Evolutionary conservation across 1,140 invertebrate genomes (phyloP).

Genomic region (Hylyphantes graminicola): DNA sequence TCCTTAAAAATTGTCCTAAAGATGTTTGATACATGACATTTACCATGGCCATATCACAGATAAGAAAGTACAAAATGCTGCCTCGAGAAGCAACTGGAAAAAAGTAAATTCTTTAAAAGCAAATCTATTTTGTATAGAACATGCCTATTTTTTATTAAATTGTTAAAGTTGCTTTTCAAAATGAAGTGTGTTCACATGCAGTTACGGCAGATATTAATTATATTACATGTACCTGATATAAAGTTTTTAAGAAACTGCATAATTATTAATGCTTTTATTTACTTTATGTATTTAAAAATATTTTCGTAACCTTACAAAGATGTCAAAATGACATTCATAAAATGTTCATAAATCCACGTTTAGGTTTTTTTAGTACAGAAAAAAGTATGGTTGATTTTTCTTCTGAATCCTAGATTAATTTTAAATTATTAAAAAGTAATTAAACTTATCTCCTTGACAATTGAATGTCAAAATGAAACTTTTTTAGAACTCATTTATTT

Average conservation of each 20-base stretch:
- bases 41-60: conserved; percentile 70
- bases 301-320: too few relatives aligned
- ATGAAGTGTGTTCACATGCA: too few relatives aligned
- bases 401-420: neutral
- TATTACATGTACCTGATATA: too few relatives aligned
- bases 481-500: neutral
- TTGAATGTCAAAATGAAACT: neutral
- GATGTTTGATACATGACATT: conserved; percentile 71
- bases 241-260: too few relatives aligned
- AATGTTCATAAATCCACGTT: too few relatives aligned
- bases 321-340: too few relatives aligned
- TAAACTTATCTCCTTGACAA: too few relatives aligned
- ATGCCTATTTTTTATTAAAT: too few relatives aligned
- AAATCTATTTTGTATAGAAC: neutral
- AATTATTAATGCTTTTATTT: too few relatives aligned
- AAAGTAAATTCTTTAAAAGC: neutral
- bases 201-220: too few relatives aligned
- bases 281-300: too few relatives aligned
- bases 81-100: conserved; percentile 70
- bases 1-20: conserved; percentile 68
- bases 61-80: conserved; percentile 71
- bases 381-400: neutral
- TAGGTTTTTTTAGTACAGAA: too few relatives aligned
- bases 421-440: neutral
- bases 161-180: neutral